Evolutionary conservation across 2,113 vertebrate genomes (phyloP).

Genomic region (Corydoras sp.): DNA sequence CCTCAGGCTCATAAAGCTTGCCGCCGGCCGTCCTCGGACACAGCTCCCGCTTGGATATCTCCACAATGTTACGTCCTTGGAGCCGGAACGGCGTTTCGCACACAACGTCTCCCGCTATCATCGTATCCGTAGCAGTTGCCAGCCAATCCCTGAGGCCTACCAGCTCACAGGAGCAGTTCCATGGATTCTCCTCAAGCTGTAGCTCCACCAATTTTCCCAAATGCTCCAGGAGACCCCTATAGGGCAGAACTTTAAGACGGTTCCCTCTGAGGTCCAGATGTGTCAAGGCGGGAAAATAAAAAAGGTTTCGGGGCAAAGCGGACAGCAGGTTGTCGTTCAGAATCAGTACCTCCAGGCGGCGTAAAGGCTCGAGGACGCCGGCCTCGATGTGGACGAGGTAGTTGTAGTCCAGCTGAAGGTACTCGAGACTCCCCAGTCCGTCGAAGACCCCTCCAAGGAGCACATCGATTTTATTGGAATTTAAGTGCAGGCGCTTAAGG

Average conservation of each 20-base stretch:
- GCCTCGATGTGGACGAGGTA: constrained; percentile 86
- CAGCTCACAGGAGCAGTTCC: constrained; percentile 96
- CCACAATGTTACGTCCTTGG: constrained; percentile 89
- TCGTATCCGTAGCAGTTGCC: constrained; percentile 91
- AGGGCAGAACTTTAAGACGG: constrained; percentile 87
- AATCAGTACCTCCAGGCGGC: constrained; percentile 89
- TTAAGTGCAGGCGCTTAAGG: constrained; percentile 87
- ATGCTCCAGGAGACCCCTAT: constrained; percentile 88
- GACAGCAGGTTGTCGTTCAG: constrained; percentile 96
- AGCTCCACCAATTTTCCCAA: constrained; percentile 93
- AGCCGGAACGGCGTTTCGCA: constrained; percentile 95
- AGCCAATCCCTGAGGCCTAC: constrained; percentile 94
- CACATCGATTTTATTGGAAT: constrained; percentile 93
- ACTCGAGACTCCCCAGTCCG: constrained; percentile 91
- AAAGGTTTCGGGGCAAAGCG: constrained; percentile 83
- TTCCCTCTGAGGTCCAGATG: constrained; percentile 95
- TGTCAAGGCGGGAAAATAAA: constrained; percentile 90
- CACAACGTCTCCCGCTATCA: constrained; percentile 91
- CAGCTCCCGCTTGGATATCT: constrained; percentile 93
- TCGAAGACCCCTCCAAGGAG: constrained; percentile 86
- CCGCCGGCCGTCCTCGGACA: constrained; percentile 90
- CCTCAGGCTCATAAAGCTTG: constrained; percentile 82
- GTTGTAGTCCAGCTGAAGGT: constrained; percentile 97
- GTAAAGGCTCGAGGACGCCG: constrained; percentile 82
- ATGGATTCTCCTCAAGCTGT: constrained; percentile 95